Conservation (phyloP, 2,113 vertebrate genomes). For the Stigmatopora nigra region DNA sequence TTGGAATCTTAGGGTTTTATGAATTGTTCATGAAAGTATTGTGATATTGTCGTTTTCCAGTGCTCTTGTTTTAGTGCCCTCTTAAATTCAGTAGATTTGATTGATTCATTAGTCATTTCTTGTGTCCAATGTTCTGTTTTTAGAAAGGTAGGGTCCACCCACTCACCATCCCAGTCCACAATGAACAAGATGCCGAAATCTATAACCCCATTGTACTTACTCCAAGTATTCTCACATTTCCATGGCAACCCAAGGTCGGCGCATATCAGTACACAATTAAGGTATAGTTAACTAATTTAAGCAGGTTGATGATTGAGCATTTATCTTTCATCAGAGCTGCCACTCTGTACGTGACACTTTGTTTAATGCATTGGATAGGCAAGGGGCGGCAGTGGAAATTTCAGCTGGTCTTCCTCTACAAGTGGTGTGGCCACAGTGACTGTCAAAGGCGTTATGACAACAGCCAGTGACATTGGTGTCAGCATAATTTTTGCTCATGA, state of each 20-base stretch:
- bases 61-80: too few species aligned
- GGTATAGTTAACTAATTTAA: constrained; percentile 62
- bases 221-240: constrained; percentile 85
- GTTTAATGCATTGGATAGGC: constrained; percentile 62
- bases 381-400: constrained; percentile 89
- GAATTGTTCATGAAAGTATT: too few species aligned
- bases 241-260: constrained; percentile 91
- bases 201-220: constrained; percentile 81
- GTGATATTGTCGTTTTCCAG: too few species aligned
- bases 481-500: constrained; percentile 81
- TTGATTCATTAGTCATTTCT: constrained; percentile 9
- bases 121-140: constrained; percentile 36
- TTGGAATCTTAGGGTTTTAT: too few species aligned
- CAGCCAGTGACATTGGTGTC: constrained; percentile 79
- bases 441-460: constrained; percentile 85
- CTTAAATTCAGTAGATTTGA: not conserved
- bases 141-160: constrained; percentile 76
- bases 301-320: not conserved
- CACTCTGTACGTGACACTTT: not conserved
- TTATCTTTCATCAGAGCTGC: not conserved
- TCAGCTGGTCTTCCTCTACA: constrained; percentile 88
- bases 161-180: constrained; percentile 75
- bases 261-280: constrained; percentile 86
- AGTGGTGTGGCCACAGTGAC: constrained; percentile 82
- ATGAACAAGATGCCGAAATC: constrained; percentile 92